Percentiles rank a stretch among this genome's conserved stretches.
phyloP scores from a whole-genome alignment of 2,797 vertebrate genomes.

The Dendrocincla tyrannina region DNA sequence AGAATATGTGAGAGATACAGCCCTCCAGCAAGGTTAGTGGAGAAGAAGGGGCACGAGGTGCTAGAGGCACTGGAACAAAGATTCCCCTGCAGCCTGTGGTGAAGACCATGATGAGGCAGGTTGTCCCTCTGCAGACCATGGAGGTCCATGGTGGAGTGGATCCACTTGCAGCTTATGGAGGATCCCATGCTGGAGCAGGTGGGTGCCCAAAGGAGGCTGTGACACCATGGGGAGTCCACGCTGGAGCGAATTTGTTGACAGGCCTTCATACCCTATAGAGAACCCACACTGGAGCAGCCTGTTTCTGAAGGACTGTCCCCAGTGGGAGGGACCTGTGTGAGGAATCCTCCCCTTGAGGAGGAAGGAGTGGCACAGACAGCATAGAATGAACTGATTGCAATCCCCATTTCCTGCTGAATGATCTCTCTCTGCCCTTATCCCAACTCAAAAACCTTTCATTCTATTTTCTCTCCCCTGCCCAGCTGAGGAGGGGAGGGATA shows the following conservation, averaged over 20 bases:
- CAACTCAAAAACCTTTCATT: fast-evolving
- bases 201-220: not conserved
- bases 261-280: not conserved
- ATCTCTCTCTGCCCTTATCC: not conserved
- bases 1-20: not conserved
- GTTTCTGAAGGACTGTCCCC: not conserved
- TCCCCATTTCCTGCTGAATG: not conserved
- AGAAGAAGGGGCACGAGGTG: not conserved
- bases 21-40: too few species aligned
- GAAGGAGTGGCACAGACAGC: not conserved
- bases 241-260: not conserved
- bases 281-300: not conserved
- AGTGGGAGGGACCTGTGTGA: not conserved
- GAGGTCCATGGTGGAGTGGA: not conserved
- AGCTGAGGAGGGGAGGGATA: not conserved
- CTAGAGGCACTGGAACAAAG: fast-evolving
- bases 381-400: not conserved
- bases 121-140: not conserved
- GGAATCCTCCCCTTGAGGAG: not conserved
- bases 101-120: not conserved
- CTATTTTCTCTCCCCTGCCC: not conserved
- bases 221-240: fast-evolving
- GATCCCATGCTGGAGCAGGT: not conserved
- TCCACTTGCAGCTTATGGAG: not conserved
- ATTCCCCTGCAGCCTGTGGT: fast-evolving